A percentile compares a stretch with the other conserved stretches of the same genome.
Conservation (phyloP, 2,113 vertebrate genomes). For the Notothenia coriiceps region DNA sequence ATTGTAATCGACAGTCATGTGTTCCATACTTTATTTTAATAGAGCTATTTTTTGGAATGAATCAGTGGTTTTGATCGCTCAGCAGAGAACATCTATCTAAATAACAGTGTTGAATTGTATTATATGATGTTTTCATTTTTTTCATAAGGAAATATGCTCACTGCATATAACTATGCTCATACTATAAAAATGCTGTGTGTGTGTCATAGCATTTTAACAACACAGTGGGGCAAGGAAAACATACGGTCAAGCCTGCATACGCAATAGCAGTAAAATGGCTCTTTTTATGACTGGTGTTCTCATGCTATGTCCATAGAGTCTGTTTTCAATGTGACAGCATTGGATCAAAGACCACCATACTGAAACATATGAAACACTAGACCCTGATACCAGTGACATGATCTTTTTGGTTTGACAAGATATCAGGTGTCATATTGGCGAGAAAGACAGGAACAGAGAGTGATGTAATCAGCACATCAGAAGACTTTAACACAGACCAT, state of each 20-base stretch:
- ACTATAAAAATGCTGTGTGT: conserved; percentile 30
- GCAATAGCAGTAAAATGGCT: conserved; percentile 29
- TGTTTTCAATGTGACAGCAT: conserved; percentile 64
- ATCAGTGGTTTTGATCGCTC: conserved; percentile 31
- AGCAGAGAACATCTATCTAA: conserved; percentile 17
- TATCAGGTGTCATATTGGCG: conserved; percentile 44
- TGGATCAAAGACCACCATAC: conserved; percentile 47
- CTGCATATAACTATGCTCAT: background rate
- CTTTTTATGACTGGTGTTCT: conserved; percentile 47
- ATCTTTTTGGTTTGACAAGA: conserved; percentile 29
- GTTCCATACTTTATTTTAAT: background rate
- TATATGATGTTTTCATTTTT: conserved; percentile 34
- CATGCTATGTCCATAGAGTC: conserved; percentile 40
- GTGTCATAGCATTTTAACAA: conserved; percentile 42
- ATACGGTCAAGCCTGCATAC: conserved; percentile 32
- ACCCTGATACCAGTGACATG: conserved; percentile 28
- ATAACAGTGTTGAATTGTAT: conserved; percentile 36
- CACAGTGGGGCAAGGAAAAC: conserved; percentile 31
- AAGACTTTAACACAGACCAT: conserved; percentile 50
- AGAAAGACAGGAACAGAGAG: conserved; percentile 1
- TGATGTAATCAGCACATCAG: conserved; percentile 46
- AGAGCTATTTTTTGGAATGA: conserved; percentile 3
- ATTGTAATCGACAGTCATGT: no score
- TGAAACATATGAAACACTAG: conserved; percentile 47
- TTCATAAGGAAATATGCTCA: conserved; percentile 25